Percentiles rank a stretch among this genome's conserved stretches.
These are phyloP conservation scores for Conus canariensis DNA, from an alignment of 2,888 invertebrate species.

Conservation along the genomic window DNA sequence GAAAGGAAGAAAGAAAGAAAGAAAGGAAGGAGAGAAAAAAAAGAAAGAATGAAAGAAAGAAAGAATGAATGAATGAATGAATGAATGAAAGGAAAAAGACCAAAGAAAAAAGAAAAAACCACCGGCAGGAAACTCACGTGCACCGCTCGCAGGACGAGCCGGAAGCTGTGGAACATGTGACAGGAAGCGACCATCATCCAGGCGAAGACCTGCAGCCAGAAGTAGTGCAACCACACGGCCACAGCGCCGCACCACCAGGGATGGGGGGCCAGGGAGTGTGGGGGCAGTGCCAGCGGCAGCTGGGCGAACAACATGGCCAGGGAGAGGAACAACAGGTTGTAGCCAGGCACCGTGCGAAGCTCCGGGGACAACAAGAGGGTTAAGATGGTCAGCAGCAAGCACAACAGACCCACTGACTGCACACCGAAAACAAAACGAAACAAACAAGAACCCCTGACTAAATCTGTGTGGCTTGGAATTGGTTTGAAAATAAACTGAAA, in stretches of 20 bases:
- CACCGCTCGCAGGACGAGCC: background rate
- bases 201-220: slow-evolving; percentile 14
- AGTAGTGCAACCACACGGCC: background rate
- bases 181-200: background rate
- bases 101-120: too few relatives aligned
- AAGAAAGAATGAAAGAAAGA: too few relatives aligned
- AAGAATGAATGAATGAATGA: too few relatives aligned
- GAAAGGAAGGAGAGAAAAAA: too few relatives aligned
- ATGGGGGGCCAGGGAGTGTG: background rate
- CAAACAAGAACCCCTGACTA: too few relatives aligned
- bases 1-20: too few relatives aligned
- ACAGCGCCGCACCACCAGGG: background rate
- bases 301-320: background rate
- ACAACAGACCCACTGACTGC: background rate
- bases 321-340: background rate
- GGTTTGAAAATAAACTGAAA: too few relatives aligned
- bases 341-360: background rate
- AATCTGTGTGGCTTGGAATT: too few relatives aligned
- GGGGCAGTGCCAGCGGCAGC: background rate
- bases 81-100: too few relatives aligned
- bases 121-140: too few relatives aligned
- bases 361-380: background rate
- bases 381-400: background rate
- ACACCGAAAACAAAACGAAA: background rate
- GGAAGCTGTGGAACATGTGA: background rate